phyloP scores from a whole-genome alignment of 1,140 invertebrate species.

The Periplaneta americana region DNA sequence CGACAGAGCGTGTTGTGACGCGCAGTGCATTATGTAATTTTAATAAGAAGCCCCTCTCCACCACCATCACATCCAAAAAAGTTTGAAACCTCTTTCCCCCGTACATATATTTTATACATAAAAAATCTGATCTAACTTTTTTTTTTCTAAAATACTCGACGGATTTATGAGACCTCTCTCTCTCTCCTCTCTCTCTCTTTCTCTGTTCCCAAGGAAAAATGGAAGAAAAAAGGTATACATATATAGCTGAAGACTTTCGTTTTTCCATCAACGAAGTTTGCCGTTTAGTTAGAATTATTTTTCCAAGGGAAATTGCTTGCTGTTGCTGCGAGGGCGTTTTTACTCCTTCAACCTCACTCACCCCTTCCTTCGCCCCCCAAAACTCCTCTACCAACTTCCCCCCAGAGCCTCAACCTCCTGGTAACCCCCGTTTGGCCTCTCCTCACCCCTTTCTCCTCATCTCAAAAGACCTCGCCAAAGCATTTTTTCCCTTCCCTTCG shows the following conservation, averaged over 20 bases:
- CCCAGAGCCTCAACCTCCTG: not conserved
- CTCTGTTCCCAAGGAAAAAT: not conserved
- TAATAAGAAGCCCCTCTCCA: not conserved
- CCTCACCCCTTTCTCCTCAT: not conserved
- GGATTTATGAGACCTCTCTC: slow-evolving; percentile 10
- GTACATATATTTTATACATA: not conserved
- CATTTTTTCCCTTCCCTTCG: not conserved
- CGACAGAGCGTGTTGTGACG: not conserved
- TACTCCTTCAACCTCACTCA: not conserved
- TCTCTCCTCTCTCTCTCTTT: not conserved
- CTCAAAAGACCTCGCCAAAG: not conserved
- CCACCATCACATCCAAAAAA: not conserved
- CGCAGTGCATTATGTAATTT: not conserved
- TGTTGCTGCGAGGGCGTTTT: slow-evolving; percentile 1
- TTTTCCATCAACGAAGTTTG: slow-evolving; percentile 11
- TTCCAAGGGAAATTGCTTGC: slow-evolving; percentile 6
- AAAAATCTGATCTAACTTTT: slow-evolving; percentile 9
- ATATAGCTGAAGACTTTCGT: slow-evolving; percentile 10
- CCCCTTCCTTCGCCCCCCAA: not conserved
- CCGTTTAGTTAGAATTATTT: slow-evolving; percentile 10
- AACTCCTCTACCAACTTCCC: not conserved
- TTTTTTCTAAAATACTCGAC: slow-evolving; percentile 1
- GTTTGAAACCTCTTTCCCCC: not conserved
- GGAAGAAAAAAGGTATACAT: not conserved
- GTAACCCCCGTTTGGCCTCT: not conserved